Percentiles rank a stretch among this genome's conserved stretches.
Evolutionary conservation across 2,888 invertebrate genomes (phyloP).

Genomic region (Sarcophaga caerulescens): DNA sequence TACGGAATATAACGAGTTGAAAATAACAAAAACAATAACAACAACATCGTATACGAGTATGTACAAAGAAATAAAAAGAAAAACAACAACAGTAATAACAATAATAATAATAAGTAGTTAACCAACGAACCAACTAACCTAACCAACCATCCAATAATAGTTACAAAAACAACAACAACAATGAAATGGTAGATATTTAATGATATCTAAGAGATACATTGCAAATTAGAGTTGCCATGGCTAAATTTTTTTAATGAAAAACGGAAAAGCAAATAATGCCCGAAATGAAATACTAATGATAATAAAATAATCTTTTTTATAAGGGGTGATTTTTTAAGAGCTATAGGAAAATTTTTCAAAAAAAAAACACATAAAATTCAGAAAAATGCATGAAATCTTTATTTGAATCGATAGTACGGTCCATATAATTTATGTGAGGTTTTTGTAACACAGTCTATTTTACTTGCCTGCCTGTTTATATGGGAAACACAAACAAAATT

Average conservation of each 20-base stretch:
- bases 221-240: conserved; percentile 7
- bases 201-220: conserved; percentile 52
- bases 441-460: too few species aligned
- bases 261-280: neutral
- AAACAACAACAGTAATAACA: conserved; percentile 6
- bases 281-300: too few species aligned
- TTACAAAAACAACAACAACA: conserved; percentile 41
- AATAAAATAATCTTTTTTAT: too few species aligned
- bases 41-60: neutral
- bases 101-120: conserved; percentile 36
- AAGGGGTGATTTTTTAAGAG: too few species aligned
- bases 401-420: too few species aligned
- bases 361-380: too few species aligned
- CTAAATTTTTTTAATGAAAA: neutral
- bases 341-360: too few species aligned
- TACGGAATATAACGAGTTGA: conserved; percentile 39
- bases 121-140: conserved; percentile 34
- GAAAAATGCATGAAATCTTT: too few species aligned
- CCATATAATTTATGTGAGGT: too few species aligned
- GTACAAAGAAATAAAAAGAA: conserved; percentile 43
- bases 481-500: too few species aligned
- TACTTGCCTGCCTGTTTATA: too few species aligned
- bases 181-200: conserved; percentile 10
- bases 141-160: conserved; percentile 40
- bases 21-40: conserved; percentile 16